A percentile compares a stretch with the other conserved stretches of the same genome.
These are phyloP conservation scores for Pontoporia blainvillei DNA, from an alignment of 2,113 vertebrate genomes.

Conservation along the genomic window DNA sequence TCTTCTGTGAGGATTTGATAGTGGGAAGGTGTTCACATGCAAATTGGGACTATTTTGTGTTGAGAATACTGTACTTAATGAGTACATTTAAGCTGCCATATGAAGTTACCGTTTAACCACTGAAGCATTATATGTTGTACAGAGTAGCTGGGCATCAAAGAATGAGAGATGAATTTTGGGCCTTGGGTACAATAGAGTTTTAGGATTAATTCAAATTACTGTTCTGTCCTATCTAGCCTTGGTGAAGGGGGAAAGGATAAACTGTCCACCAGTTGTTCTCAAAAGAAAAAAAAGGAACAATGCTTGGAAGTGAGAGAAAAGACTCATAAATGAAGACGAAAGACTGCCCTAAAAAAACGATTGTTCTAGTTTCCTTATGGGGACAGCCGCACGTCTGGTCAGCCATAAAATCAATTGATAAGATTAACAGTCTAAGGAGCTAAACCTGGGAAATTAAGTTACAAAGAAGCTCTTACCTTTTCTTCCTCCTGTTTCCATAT, in stretches of 20 bases:
- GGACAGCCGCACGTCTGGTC: neutral
- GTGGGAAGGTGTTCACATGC: neutral
- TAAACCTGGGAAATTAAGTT: neutral
- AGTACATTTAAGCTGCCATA: neutral
- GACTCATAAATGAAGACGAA: neutral
- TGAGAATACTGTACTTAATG: neutral
- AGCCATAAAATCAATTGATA: neutral
- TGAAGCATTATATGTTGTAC: neutral
- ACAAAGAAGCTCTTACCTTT: neutral
- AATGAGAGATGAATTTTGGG: neutral
- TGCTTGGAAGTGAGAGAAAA: neutral
- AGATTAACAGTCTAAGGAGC: neutral
- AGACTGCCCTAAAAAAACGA: neutral
- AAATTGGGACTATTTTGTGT: neutral
- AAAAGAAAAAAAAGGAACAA: neutral
- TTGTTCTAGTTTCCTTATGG: too few species aligned
- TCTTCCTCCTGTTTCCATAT: neutral
- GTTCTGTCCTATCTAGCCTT: neutral
- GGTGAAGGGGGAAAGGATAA: neutral
- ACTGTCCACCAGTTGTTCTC: neutral
- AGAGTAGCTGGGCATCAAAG: neutral
- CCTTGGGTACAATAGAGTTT: neutral
- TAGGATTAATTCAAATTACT: neutral
- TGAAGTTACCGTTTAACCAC: neutral
- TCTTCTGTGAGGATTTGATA: neutral